phyloP scores from a whole-genome alignment of 2,113 vertebrate species.

The Hydrochoerus hydrochaeris region DNA sequence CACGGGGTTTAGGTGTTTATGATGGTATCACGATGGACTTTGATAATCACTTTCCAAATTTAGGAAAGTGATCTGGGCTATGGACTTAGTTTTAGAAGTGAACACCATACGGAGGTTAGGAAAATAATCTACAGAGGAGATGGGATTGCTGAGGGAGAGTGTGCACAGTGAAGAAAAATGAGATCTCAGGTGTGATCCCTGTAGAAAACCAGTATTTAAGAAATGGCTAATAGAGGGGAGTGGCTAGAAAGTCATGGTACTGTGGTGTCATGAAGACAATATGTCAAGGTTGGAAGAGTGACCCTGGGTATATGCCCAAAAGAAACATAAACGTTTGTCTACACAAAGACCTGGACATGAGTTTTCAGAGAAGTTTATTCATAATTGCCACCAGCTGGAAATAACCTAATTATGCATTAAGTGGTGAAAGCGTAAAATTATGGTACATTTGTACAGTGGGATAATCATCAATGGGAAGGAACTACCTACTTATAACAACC shows the following conservation, averaged over 20 bases:
- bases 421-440: neutral
- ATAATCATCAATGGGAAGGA: neutral
- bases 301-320: neutral
- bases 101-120: no score
- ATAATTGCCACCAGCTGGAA: neutral
- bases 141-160: no score
- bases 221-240: no score
- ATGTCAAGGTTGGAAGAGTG: neutral
- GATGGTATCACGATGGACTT: neutral
- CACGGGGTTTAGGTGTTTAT: neutral
- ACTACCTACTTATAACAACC: neutral
- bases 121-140: no score
- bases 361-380: neutral
- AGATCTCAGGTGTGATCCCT: no score
- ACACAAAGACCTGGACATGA: neutral
- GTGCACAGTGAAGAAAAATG: no score
- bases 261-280: neutral
- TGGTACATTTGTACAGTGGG: neutral
- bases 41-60: neutral
- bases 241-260: neutral
- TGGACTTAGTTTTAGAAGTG: neutral
- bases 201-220: no score
- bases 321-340: conserved; percentile 5
- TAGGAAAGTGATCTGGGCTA: neutral
- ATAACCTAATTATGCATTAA: neutral